These are phyloP conservation scores for Phalloptychus januarius DNA, from an alignment of 2,797 vertebrate species.

Conservation along the genomic window DNA sequence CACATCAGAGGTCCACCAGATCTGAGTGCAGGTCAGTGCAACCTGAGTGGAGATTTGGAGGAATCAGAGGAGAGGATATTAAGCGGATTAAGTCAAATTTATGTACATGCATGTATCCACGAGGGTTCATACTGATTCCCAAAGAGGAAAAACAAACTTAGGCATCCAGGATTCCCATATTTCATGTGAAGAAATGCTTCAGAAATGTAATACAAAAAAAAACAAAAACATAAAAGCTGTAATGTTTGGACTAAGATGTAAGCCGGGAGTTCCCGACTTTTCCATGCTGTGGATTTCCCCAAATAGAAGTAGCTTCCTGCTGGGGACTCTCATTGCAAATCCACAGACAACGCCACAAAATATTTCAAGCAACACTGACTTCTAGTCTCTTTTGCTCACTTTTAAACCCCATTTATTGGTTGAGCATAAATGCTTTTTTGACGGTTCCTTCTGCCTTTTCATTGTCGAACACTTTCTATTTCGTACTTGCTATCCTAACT, in stretches of 20 bases:
- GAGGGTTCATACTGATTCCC: neutral
- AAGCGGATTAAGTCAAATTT: neutral
- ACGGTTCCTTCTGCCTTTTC: too few relatives aligned
- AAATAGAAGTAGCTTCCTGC: too few relatives aligned
- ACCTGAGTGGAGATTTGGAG: slow-evolving; percentile 78
- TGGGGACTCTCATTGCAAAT: too few relatives aligned
- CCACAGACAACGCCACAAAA: too few relatives aligned
- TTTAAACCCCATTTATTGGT: neutral
- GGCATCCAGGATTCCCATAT: neutral
- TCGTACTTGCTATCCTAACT: too few relatives aligned
- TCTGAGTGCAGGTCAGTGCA: slow-evolving; percentile 91
- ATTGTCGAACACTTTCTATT: too few relatives aligned
- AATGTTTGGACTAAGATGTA: neutral
- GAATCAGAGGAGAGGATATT: neutral
- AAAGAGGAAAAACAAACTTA: neutral
- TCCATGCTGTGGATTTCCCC: too few relatives aligned
- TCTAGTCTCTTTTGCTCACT: too few relatives aligned
- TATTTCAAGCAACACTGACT: too few relatives aligned
- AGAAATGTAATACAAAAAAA: neutral
- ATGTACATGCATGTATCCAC: neutral
- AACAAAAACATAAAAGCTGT: too few relatives aligned
- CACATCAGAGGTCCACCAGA: slow-evolving; percentile 96
- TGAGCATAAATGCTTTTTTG: neutral
- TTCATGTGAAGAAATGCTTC: neutral
- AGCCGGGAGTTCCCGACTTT: too few relatives aligned